A percentile compares a stretch with the other conserved stretches of the same genome.
phyloP scores from a whole-genome alignment of 1,140 invertebrate genomes.

The Chironomus tepperi region DNA sequence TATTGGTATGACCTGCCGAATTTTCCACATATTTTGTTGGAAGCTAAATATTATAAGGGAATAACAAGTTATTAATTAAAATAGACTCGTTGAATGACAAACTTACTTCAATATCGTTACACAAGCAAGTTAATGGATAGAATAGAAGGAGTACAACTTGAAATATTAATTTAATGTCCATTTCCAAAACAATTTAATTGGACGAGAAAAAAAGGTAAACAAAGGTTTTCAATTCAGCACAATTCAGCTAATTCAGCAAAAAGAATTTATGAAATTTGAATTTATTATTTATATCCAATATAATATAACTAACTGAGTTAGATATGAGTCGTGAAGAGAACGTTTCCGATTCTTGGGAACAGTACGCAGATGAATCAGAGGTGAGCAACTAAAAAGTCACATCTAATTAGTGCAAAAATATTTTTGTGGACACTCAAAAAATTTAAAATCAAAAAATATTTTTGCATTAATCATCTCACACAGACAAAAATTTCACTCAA shows the following conservation, averaged over 20 bases:
- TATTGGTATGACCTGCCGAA: slow-evolving; percentile 79
- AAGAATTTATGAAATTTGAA: too few species aligned
- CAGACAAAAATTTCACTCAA: neutral
- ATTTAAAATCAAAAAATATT: slow-evolving; percentile 2
- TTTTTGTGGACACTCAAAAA: slow-evolving; percentile 17
- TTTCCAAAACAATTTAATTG: neutral
- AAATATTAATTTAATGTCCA: neutral
- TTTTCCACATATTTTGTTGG: slow-evolving; percentile 42
- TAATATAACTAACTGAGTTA: neutral
- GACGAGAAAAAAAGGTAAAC: too few species aligned
- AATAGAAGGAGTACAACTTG: neutral
- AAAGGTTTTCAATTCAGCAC: too few species aligned
- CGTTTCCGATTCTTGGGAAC: slow-evolving; percentile 72
- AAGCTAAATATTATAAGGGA: slow-evolving; percentile 32
- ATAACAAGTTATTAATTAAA: neutral
- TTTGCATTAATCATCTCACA: neutral
- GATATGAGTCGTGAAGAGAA: slow-evolving; percentile 47
- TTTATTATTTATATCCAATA: neutral
- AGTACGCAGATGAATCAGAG: slow-evolving; percentile 60
- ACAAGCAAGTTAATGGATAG: neutral
- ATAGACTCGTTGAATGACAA: neutral
- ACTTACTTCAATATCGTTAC: slow-evolving; percentile 7
- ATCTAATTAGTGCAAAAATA: neutral
- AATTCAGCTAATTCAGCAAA: too few species aligned
- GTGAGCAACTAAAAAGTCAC: slow-evolving; percentile 37